Evolutionary conservation across 2,888 invertebrate genomes (phyloP).

Genomic region (Neria commutata): DNA sequence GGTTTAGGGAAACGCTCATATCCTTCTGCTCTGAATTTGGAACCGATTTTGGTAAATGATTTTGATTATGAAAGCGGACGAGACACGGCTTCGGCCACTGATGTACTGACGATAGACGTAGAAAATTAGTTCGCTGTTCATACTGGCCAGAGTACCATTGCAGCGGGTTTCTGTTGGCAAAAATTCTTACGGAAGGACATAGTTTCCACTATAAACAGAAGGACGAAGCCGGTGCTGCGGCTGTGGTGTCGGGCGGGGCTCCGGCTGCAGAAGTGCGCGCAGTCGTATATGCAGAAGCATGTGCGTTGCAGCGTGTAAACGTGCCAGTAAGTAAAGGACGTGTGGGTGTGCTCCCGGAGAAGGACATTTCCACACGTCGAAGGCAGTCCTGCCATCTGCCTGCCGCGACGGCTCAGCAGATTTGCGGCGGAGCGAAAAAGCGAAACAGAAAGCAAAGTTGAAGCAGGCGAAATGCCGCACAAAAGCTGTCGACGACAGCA

Average conservation of each 20-base stretch:
- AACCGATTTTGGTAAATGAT: too few species aligned
- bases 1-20: too few species aligned
- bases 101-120: too few species aligned
- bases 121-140: too few species aligned
- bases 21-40: too few species aligned
- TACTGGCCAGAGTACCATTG: too few species aligned
- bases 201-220: too few species aligned
- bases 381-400: not conserved
- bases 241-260: not conserved
- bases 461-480: not conserved
- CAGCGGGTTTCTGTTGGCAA: too few species aligned
- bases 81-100: too few species aligned
- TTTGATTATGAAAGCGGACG: too few species aligned
- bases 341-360: not conserved
- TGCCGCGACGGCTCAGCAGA: not conserved
- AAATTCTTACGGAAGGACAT: too few species aligned
- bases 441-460: not conserved
- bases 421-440: not conserved
- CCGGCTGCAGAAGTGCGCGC: not conserved
- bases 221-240: not conserved
- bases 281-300: not conserved
- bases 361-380: not conserved
- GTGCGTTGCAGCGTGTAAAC: not conserved
- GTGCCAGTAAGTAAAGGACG: not conserved
- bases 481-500: not conserved